Conservation (phyloP, 2,888 invertebrate genomes). For the Hartigia nigra region DNA sequence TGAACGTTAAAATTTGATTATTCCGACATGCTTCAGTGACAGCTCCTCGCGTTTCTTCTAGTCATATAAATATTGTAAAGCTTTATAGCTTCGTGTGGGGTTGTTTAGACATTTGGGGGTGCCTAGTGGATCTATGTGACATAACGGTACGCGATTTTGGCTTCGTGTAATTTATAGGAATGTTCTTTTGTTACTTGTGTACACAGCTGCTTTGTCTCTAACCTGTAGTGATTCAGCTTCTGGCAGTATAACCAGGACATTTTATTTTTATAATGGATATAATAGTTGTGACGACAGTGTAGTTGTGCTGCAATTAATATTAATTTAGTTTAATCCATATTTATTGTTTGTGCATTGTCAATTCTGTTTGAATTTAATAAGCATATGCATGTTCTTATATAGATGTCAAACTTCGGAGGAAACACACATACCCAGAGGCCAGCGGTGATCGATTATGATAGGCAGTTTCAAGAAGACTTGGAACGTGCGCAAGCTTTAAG, state of each 20-base stretch:
- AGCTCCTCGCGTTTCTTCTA: neutral
- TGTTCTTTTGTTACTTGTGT: neutral
- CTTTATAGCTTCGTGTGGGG: neutral
- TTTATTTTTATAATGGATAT: neutral
- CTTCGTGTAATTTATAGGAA: neutral
- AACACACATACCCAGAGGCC: slow-evolving; percentile 51
- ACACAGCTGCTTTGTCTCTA: neutral
- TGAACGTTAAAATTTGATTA: neutral
- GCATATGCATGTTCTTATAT: slow-evolving; percentile 13
- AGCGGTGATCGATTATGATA: slow-evolving; percentile 75
- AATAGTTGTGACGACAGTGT: neutral
- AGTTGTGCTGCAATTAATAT: neutral
- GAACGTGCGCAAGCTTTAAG: slow-evolving; percentile 90
- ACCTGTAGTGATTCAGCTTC: neutral
- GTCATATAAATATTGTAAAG: neutral
- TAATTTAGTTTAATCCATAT: neutral
- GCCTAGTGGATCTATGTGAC: neutral
- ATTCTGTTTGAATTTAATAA: neutral
- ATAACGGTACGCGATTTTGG: neutral
- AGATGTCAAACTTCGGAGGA: slow-evolving; percentile 62
- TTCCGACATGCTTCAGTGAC: neutral
- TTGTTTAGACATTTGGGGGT: neutral
- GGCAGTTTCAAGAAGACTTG: slow-evolving; percentile 86
- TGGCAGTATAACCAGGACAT: neutral
- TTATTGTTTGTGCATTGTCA: slow-evolving; percentile 5